Percentiles rank a stretch among this genome's conserved stretches.
Conservation (phyloP, 2,888 invertebrate species). For the Drosophila sordidapex region DNA sequence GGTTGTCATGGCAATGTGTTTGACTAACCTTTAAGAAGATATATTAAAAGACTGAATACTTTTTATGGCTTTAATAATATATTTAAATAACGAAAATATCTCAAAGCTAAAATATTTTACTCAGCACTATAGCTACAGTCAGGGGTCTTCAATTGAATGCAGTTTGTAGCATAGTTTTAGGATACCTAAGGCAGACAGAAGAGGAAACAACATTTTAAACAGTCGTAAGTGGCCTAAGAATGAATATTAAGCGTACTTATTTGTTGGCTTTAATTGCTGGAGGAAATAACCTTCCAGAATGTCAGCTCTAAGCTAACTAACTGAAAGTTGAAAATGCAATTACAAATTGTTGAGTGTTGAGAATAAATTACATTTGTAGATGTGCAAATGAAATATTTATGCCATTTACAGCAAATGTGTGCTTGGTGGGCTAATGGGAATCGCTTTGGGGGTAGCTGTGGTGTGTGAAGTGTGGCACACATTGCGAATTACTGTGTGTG, state of each 20-base stretch:
- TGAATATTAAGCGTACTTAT: neutral
- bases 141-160: neutral
- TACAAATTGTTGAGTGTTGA: slow-evolving; percentile 15
- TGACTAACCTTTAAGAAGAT: neutral
- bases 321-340: slow-evolving; percentile 41
- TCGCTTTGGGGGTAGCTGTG: neutral
- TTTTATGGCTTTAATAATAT: neutral
- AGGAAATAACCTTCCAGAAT: neutral
- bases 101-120: neutral
- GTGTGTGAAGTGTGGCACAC: slow-evolving; percentile 7
- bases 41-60: neutral
- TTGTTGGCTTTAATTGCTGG: neutral
- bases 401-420: slow-evolving; percentile 25
- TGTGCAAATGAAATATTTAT: slow-evolving; percentile 47
- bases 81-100: neutral
- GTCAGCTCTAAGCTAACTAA: neutral
- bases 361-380: slow-evolving; percentile 36
- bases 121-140: no score
- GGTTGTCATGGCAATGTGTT: neutral
- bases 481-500: neutral
- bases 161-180: slow-evolving; percentile 1
- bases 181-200: neutral
- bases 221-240: neutral
- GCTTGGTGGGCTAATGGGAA: neutral
- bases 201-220: neutral